phyloP scores from a whole-genome alignment of 2,797 vertebrate genomes.

The Smutsia temminckii region DNA sequence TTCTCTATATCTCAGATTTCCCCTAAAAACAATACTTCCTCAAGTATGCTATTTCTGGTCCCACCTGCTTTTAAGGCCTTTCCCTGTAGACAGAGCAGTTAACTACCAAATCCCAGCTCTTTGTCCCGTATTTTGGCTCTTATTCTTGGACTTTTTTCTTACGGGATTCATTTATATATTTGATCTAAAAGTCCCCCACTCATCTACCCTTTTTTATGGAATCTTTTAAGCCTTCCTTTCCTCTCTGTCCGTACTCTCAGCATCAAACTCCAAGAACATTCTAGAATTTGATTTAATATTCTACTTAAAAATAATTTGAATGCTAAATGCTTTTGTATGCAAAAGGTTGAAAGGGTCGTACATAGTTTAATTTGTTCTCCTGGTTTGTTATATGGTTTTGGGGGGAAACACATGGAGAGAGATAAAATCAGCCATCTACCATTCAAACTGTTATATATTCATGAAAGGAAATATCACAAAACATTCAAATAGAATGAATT shows the following conservation, averaged over 20 bases:
- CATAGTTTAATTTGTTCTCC: neutral
- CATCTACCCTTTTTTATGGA: neutral
- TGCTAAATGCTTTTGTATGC: neutral
- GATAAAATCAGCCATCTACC: neutral
- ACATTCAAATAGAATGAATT: neutral
- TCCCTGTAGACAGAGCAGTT: neutral
- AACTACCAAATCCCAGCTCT: neutral
- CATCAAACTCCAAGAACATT: neutral
- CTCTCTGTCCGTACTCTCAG: neutral
- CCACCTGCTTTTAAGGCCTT: neutral
- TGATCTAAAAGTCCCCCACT: neutral
- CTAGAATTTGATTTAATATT: neutral
- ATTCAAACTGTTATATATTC: neutral
- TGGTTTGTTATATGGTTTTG: neutral
- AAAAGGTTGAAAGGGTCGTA: neutral
- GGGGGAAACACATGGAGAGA: neutral
- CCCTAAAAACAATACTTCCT: neutral
- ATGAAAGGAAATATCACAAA: neutral
- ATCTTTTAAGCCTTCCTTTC: neutral
- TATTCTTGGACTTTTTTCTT: slow-evolving; percentile 21
- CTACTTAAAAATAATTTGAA: neutral
- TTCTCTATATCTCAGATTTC: neutral
- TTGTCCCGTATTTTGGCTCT: neutral
- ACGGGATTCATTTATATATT: neutral
- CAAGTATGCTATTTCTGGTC: neutral